Evolutionary conservation across 2,113 vertebrate species (phyloP).

Genomic region (Butorides virescens): DNA sequence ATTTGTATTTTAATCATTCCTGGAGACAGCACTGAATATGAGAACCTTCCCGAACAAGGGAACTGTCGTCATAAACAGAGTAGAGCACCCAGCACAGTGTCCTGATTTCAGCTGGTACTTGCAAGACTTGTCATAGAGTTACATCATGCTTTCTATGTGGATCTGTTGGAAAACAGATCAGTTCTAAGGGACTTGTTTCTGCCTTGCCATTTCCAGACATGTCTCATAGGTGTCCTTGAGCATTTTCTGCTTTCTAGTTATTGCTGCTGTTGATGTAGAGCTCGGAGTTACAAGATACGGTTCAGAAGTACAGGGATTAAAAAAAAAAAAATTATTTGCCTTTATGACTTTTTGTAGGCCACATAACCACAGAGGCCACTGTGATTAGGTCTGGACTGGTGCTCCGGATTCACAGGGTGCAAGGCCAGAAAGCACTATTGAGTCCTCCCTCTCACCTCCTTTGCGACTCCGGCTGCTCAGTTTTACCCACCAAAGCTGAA

Average conservation of each 20-base stretch:
- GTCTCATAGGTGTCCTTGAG: neutral
- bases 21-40: neutral
- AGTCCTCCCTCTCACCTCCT: neutral
- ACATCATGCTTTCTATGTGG: neutral
- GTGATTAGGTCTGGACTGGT: neutral
- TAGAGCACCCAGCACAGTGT: neutral
- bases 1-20: neutral
- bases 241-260: neutral
- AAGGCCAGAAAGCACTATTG: neutral
- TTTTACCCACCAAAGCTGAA: neutral
- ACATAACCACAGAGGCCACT: neutral
- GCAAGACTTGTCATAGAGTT: neutral
- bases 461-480: neutral
- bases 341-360: neutral
- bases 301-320: neutral
- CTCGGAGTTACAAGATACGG: neutral
- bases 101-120: neutral
- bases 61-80: neutral
- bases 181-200: neutral
- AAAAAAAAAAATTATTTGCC: neutral
- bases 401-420: fast-evolving
- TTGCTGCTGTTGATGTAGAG: neutral
- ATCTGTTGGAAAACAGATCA: neutral
- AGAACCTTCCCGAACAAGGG: neutral
- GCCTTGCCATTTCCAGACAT: neutral